Conservation (phyloP, 1,140 invertebrate species). For the Ptiloglossa arizonensis region DNA sequence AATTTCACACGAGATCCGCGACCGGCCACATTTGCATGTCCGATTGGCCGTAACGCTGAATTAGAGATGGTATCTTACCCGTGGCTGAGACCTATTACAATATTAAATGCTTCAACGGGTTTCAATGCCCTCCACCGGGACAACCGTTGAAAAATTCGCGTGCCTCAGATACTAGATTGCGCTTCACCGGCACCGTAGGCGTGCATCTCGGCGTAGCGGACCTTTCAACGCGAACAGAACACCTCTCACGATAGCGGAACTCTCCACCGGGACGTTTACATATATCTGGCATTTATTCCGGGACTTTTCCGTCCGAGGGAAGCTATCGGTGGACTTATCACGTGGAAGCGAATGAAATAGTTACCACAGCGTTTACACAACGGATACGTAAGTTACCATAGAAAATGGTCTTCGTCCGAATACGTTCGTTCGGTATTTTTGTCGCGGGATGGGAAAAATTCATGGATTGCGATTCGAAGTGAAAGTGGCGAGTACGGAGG, state of each 20-base stretch:
- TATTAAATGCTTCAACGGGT: conserved; percentile 60
- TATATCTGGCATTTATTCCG: conserved; percentile 12
- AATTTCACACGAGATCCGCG: conserved; percentile 63
- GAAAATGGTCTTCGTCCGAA: too few relatives aligned
- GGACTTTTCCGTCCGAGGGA: not conserved
- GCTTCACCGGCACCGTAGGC: not conserved
- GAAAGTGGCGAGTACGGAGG: not conserved
- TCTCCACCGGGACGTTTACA: not conserved
- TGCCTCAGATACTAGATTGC: conserved; percentile 48
- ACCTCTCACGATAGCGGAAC: conserved; percentile 11
- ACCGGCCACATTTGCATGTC: conserved; percentile 68
- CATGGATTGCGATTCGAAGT: not conserved
- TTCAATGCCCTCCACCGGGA: conserved; percentile 27
- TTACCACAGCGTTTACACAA: too few relatives aligned
- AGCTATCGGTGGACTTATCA: not conserved
- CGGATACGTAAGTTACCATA: too few relatives aligned
- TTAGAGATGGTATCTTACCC: conserved; percentile 61
- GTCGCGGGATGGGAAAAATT: too few relatives aligned
- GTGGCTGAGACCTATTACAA: conserved; percentile 42
- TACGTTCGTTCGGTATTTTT: too few relatives aligned
- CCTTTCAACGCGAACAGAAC: not conserved
- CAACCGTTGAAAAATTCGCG: conserved; percentile 4
- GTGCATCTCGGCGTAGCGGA: not conserved
- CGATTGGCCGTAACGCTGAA: conserved; percentile 60
- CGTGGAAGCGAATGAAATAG: not conserved